Base-by-base conservation (phyloP, 2,113 vertebrate genomes). In the Drymodes brunneopygia region DNA sequence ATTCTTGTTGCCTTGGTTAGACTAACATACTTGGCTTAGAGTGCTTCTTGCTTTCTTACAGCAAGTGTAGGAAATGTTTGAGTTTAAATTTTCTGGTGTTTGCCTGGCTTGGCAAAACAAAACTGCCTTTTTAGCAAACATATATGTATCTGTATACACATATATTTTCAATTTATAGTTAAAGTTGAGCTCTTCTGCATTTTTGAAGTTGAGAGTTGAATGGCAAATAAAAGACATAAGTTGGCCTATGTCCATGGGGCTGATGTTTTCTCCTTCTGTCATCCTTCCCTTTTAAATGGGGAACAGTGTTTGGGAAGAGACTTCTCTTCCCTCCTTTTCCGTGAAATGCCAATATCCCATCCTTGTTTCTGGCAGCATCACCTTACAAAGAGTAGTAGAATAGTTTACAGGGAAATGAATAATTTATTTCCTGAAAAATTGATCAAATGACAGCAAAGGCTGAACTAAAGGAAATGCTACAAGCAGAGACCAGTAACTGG, bases 381-480 rank as follows among this genome's bases (percentile, higher is more conserved):
- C 17, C 28, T 92, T 97, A 61, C 74, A 69, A 33, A 80, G 61
- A 65, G 36, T 87, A 79, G 50, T 71, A 79, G 81, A 89, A 71
- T 57, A 72, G 73, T 78, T 91, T 84, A 33, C 77, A 73, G 44
- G n/a, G 54, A 80, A 75, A 22, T 97, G 25, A 97, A 88, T 96
- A 81, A 94, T 96, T 94, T 64, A 96, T 90, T 79, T 89, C 57
- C 38, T 79, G 73, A 89, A 87, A 95, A 91, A 69, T 2, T 48
- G 78, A 92, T 97, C 40, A 57, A 75, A 45, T 85, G 36, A 24
- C 70, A 48, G 13, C n/a, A 19, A 27, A 29, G 22, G 20, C 60
- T 51, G 44, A 88, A 9, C 31, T 33, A 42, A 18, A 36, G 60
- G 44, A 75, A 81, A 25, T 62, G 10, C 17, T 90, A 1, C 27